phyloP scores from a whole-genome alignment of 1,140 invertebrate species.

The Zaprionus taronus region DNA sequence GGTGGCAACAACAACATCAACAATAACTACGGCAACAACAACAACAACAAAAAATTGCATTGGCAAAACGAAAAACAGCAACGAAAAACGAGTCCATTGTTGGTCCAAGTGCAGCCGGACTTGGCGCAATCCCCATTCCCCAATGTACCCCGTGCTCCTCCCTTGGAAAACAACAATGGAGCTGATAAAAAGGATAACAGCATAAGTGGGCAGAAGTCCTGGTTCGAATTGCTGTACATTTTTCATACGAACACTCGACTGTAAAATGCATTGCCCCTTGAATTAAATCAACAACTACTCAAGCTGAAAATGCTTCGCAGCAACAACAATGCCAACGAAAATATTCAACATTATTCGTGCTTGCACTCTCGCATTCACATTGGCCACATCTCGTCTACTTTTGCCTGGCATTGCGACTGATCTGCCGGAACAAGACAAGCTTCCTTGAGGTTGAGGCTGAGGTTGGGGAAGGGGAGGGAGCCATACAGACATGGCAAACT shows the following conservation, averaged over 20 bases:
- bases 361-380: slow-evolving; percentile 31
- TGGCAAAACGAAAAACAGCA: slow-evolving; percentile 22
- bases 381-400: slow-evolving; percentile 28
- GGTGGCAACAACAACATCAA: slow-evolving; percentile 11
- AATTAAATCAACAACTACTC: slow-evolving; percentile 80
- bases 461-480: neutral
- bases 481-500: neutral
- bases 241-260: slow-evolving; percentile 71
- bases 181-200: slow-evolving; percentile 59
- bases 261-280: slow-evolving; percentile 78
- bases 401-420: slow-evolving; percentile 35
- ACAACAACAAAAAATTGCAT: slow-evolving; percentile 31
- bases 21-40: slow-evolving; percentile 9
- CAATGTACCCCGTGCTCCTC: neutral
- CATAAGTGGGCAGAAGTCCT: slow-evolving; percentile 56
- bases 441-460: neutral
- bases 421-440: slow-evolving; percentile 10
- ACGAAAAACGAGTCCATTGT: slow-evolving; percentile 38
- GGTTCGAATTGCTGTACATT: slow-evolving; percentile 66
- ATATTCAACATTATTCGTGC: slow-evolving; percentile 32
- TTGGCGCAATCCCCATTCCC: too few species aligned
- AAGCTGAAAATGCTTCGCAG: slow-evolving; percentile 56
- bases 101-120: slow-evolving; percentile 31
- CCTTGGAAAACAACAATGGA: slow-evolving; percentile 33
- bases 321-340: slow-evolving; percentile 22